These are phyloP conservation scores for Epinephelus awoara DNA, from an alignment of 2,797 vertebrate species.

Conservation along the genomic window DNA sequence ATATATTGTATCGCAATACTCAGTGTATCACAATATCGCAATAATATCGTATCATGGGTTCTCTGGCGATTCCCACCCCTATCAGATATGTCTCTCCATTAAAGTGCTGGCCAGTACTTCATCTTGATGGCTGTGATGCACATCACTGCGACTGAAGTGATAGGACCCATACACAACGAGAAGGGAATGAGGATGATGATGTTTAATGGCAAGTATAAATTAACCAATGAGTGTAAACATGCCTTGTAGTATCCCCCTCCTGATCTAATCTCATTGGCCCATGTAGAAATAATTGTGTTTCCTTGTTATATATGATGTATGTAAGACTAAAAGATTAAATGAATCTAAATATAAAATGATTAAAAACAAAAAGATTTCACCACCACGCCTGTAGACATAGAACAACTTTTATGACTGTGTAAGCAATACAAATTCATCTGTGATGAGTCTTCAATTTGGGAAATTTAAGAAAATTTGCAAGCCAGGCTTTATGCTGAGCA, in stretches of 20 bases:
- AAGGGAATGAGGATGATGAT: too few species aligned
- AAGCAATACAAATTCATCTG: background rate
- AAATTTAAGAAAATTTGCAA: background rate
- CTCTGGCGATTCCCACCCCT: too few species aligned
- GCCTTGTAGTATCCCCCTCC: background rate
- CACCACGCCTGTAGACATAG: background rate
- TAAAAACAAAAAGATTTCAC: background rate
- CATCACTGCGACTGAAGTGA: too few species aligned
- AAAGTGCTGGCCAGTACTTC: background rate
- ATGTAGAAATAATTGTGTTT: background rate
- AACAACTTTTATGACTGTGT: background rate
- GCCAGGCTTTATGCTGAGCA: background rate
- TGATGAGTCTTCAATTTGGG: conserved; percentile 1
- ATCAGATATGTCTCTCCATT: background rate
- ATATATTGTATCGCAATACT: too few species aligned
- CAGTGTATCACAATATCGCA: too few species aligned
- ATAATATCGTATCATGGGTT: too few species aligned
- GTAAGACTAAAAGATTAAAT: background rate
- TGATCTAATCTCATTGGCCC: background rate
- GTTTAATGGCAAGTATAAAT: too few species aligned
- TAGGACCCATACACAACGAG: too few species aligned
- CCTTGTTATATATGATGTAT: background rate
- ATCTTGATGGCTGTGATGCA: too few species aligned
- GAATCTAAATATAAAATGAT: background rate
- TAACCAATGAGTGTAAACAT: too few species aligned